Conservation (phyloP, 2,888 invertebrate species). For the Allygus modestus region DNA sequence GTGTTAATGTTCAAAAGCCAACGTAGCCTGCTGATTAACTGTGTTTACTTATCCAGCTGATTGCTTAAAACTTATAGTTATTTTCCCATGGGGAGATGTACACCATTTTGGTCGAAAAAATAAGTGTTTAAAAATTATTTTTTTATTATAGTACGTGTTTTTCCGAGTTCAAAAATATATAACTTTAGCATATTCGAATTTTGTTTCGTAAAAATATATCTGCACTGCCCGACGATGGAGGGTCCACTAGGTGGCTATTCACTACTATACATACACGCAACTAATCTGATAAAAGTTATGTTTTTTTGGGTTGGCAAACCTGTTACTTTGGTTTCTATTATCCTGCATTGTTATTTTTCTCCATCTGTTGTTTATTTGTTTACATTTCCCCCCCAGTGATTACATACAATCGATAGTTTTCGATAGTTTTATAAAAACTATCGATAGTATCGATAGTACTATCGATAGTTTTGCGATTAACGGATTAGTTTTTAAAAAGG, state of each 20-base stretch:
- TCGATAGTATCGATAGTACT: no score
- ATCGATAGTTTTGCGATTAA: no score
- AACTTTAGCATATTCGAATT: background rate
- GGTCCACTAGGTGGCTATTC: background rate
- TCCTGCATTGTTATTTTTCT: background rate
- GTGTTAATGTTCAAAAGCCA: no score
- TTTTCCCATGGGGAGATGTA: slow-evolving; percentile 41
- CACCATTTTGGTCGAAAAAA: slow-evolving; percentile 15
- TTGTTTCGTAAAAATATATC: slow-evolving; percentile 19
- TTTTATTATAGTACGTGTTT: slow-evolving; percentile 14
- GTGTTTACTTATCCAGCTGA: no score
- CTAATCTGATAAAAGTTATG: background rate
- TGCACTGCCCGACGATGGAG: slow-evolving; percentile 10
- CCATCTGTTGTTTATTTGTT: background rate
- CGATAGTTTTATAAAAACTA: no score
- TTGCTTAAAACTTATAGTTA: no score
- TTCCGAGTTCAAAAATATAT: slow-evolving; percentile 17
- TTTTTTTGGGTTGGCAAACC: background rate
- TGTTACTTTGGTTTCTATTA: background rate
- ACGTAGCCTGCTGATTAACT: no score
- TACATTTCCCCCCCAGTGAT: no score
- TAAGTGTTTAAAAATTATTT: background rate
- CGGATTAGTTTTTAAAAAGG: no score
- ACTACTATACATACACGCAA: slow-evolving; percentile 1
- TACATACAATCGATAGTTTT: no score